A percentile compares a stretch with the other conserved stretches of the same genome.
These are phyloP conservation scores for Tursiops truncatus DNA, from an alignment of 2,113 vertebrate genomes.

Conservation along the genomic window DNA sequence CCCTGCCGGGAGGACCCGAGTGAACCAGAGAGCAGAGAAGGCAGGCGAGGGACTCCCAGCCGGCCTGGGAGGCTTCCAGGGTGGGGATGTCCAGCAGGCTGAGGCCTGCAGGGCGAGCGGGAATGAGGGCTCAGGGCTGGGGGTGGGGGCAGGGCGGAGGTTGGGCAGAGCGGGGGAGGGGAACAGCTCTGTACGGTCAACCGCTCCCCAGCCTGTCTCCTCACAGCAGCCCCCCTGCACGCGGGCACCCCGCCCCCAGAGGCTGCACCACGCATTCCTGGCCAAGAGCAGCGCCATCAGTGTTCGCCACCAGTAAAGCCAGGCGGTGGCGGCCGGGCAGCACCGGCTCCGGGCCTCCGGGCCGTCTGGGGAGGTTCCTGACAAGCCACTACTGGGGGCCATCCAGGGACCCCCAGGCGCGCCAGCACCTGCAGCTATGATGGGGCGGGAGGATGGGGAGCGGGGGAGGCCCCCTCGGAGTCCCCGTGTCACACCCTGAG, in stretches of 20 bases:
- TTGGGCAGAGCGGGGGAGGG: fast-evolving
- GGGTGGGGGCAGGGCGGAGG: neutral
- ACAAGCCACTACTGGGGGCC: no score
- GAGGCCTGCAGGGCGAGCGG: neutral
- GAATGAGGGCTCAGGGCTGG: neutral
- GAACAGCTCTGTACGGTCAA: fast-evolving
- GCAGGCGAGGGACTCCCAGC: fast-evolving
- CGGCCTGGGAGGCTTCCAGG: neutral
- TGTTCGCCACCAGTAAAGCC: neutral
- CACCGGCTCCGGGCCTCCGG: neutral
- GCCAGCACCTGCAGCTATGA: neutral
- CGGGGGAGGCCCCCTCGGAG: neutral
- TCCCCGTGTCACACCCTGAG: no score
- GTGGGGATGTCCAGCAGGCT: neutral
- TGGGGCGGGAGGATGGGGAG: fast-evolving
- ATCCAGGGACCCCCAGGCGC: fast-evolving
- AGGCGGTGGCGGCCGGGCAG: neutral
- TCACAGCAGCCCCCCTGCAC: no score
- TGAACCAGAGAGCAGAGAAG: fast-evolving
- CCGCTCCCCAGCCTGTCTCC: neutral
- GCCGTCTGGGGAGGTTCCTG: neutral
- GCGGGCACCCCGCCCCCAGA: fast-evolving
- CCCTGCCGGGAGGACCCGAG: neutral
- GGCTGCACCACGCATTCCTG: fast-evolving
- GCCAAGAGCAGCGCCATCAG: neutral